Percentiles rank a stretch among this genome's conserved stretches.
phyloP scores from a whole-genome alignment of 1,140 invertebrate genomes.

The Lepidurus arcticus region DNA sequence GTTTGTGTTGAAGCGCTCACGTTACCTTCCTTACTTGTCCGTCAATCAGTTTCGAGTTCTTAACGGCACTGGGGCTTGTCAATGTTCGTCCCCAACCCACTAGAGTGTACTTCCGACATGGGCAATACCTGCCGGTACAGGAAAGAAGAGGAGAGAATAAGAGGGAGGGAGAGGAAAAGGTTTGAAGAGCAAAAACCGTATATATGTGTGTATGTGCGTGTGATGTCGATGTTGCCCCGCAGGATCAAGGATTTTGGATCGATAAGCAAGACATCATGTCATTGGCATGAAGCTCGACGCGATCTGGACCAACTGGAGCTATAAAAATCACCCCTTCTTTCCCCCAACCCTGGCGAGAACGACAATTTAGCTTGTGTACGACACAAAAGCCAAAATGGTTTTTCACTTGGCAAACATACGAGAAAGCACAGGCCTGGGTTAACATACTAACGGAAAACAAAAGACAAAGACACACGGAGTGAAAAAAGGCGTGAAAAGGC shows the following conservation, averaged over 20 bases:
- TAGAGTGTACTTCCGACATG: constrained; percentile 1
- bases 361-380: not conserved
- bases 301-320: not conserved
- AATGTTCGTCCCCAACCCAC: not conserved
- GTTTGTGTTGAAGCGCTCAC: not conserved
- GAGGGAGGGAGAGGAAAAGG: not conserved
- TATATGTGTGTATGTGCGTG: not conserved
- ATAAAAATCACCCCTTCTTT: constrained; percentile 4
- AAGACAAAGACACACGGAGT: not conserved
- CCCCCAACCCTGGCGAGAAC: not conserved
- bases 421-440: not conserved
- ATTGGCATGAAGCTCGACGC: constrained; percentile 8
- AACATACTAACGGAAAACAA: not conserved
- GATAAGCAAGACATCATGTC: constrained; percentile 21
- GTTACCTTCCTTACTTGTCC: not conserved
- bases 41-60: not conserved
- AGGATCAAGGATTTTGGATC: constrained; percentile 17
- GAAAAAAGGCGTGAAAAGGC: constrained; percentile 9
- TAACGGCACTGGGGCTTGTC: not conserved
- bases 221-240: constrained; percentile 12
- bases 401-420: constrained; percentile 1
- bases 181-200: not conserved
- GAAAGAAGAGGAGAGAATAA: not conserved
- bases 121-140: not conserved
- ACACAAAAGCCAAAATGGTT: not conserved